phyloP scores from a whole-genome alignment of 2,888 invertebrate species.

The Pelosia muscerda region DNA sequence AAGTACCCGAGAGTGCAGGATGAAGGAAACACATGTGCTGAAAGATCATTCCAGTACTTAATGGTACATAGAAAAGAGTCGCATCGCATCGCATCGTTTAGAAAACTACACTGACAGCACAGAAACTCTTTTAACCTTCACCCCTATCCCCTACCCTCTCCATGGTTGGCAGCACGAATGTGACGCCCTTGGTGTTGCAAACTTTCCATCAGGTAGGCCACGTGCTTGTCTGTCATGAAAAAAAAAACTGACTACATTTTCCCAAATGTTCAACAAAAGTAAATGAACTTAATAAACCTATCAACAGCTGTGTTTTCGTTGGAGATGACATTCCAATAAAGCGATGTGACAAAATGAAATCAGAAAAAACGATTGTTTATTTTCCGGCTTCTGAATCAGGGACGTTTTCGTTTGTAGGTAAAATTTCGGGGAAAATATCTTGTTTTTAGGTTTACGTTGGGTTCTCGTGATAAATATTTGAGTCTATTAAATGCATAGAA shows the following conservation, averaged over 20 bases:
- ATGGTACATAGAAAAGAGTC: no score
- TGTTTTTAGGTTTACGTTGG: neutral
- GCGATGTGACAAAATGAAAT: conserved; percentile 21
- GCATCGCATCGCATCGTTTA: no score
- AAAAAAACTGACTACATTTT: neutral
- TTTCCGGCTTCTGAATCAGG: conserved; percentile 1
- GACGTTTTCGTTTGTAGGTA: neutral
- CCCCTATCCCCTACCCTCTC: no score
- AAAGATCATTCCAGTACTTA: neutral
- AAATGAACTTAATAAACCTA: conserved; percentile 15
- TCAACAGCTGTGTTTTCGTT: conserved; percentile 13
- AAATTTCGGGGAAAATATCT: neutral
- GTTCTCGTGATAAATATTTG: neutral
- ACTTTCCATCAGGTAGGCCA: no score
- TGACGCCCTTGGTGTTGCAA: no score
- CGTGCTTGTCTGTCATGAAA: no score
- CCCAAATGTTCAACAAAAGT: neutral
- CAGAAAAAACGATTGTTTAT: conserved; percentile 18
- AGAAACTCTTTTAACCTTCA: no score
- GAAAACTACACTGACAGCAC: no score
- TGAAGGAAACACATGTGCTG: no score
- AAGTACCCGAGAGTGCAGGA: no score
- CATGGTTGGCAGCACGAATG: no score
- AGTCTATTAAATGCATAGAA: no score
- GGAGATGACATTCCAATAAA: conserved; percentile 17